Evolutionary conservation across 2,113 vertebrate species (phyloP), one percentile per base, ranked within the genome.

Genomic region (Ammodytes dubius): DNA sequence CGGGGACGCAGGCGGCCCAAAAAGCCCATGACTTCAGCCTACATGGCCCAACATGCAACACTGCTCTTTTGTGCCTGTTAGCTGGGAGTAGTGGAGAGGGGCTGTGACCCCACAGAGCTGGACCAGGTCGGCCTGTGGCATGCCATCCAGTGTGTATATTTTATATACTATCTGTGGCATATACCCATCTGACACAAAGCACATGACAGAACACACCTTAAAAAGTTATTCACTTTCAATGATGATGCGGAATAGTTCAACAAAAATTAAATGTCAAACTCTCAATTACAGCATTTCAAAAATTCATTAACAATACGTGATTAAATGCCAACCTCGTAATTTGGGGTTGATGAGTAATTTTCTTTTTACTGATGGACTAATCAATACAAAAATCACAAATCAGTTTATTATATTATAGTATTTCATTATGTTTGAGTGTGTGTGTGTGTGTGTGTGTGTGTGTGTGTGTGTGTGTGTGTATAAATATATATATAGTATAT

Each of bases 21-120:
- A 94, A 94, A 93, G 84, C 93, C 88, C 77, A 88, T 79, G 91
- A 92, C 92, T 83, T 63, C 68, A 93, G 82, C 79, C 53, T 61
- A 45, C 3, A 6, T 56, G 45, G 27, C 70, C 75, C 46, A 15
- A 66, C 60, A 50, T 60, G 86, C 73, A 79, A 17, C 82, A 76
- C 86, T 35, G 69, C 75, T 66, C 81, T 76, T 54, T 82, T 91
- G 90, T 90, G 91, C 81, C 74, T 60, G 77, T 63, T 70, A 61
- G 76, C 74, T 60, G 57, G 66, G 53, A 80, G 42, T 12, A 54
- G 63, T 59, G 64, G 11, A 69, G 15, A 58, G 40, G 43, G 66
- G 66, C 70, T 14, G 68, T 79, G 79, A 85, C 87, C 27, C 83
- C 85, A 71, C 70, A 77, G 74, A 64, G 79, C 74, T 39, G 17